Base-by-base conservation (phyloP, 35 echinoderm and acorn worm species). In the Apostichopus californicus region DNA sequence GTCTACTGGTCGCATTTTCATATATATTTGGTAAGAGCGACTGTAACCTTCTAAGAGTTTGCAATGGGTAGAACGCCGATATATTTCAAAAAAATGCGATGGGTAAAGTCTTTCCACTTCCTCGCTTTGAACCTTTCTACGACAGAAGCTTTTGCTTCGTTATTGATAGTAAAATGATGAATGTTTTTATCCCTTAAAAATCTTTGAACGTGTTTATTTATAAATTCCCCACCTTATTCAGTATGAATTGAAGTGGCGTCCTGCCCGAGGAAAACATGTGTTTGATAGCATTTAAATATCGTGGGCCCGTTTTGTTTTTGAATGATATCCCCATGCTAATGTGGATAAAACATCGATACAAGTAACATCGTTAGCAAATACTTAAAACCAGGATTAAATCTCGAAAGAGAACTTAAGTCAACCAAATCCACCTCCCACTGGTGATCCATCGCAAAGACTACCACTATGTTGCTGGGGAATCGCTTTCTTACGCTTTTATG, bases 131-230 rank as follows among this genome's bases (percentile, higher is more conserved):
- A 94, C n/a, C 93, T 52, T 73, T 94, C 87, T 18, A 94, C 93
- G 8, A 94, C 80, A 17, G 81, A 92, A 10, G 95, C 95, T 90
- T 94, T 96, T 83, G 90, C 90, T 88, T 94, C 93, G 77, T 92
- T 96, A 56, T 92, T 79, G 5, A 94, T 95, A 2, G 94, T 95
- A 77, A 95, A 95, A 78, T 91, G 91, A 77, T 92, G 80, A 78
- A 95, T 92, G 34, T 77, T 77, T 89, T 92, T 65, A 5, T 88
- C 54, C 56, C 92, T 94, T 17, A 98, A 83, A 60, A 66, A 98
- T 14, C 53, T 26, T 78, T 95, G 96, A 56, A 98, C 86, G 8
- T 22, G 10, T 54, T 72, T 56, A 68, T 95, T 86, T 23, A 56
- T 85, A 57, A 93, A 95, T 79, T 98, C 93, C 12, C 71, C 90